These are phyloP conservation scores for Hydrochoerus hydrochaeris DNA, from an alignment of 2,113 vertebrate genomes.

Conservation along the genomic window DNA sequence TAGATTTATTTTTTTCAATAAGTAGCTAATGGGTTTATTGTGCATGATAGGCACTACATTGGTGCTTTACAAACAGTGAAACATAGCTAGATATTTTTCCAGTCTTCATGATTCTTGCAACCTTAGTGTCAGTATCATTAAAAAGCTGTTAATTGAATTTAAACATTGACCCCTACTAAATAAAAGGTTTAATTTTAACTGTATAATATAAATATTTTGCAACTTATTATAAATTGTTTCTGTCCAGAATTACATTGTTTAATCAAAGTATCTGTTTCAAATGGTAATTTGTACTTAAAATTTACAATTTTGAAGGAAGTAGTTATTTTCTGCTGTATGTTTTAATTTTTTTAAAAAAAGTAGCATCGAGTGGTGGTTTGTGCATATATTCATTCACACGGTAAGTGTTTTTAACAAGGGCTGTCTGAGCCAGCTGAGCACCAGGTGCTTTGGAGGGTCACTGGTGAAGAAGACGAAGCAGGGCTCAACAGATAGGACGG, in stretches of 20 bases:
- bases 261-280: constrained; percentile 33
- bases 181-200: constrained; percentile 16
- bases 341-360: neutral
- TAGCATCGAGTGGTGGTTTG: neutral
- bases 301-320: neutral
- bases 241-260: neutral
- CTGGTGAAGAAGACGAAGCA: neutral
- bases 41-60: neutral
- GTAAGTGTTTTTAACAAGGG: neutral
- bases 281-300: neutral
- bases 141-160: neutral
- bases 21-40: neutral
- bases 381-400: neutral
- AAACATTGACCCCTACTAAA: constrained; percentile 3
- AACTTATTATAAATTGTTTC: neutral
- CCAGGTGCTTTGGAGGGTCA: neutral
- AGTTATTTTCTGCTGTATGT: neutral
- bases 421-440: neutral
- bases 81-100: neutral
- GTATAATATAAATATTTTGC: neutral
- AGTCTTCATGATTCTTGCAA: neutral
- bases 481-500: neutral
- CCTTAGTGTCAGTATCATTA: constrained; percentile 7
- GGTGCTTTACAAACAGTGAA: neutral
- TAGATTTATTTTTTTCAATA: neutral